Evolutionary conservation across 2,888 invertebrate species (phyloP).

Genomic region (Tenthredo mesomela): DNA sequence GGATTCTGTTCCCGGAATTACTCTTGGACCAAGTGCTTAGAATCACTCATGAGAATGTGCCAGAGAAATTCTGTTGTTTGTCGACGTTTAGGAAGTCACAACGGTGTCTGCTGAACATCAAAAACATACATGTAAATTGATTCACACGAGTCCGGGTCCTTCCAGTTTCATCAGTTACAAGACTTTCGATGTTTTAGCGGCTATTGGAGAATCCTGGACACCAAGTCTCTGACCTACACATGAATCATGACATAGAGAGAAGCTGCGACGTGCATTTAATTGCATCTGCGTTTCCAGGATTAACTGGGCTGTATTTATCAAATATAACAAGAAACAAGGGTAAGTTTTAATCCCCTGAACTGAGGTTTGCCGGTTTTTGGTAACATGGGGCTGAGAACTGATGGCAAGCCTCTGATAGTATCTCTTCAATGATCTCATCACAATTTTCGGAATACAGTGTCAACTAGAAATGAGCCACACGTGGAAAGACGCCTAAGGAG

Average conservation of each 20-base stretch:
- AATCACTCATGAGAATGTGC: background rate
- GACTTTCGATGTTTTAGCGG: background rate
- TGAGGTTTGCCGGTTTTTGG: background rate
- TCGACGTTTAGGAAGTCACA: background rate
- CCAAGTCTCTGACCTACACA: background rate
- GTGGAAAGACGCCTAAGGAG: background rate
- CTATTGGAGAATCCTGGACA: background rate
- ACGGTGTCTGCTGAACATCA: background rate
- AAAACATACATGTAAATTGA: background rate
- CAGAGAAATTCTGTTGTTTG: background rate
- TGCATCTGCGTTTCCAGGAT: constrained; percentile 1
- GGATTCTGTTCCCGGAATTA: background rate
- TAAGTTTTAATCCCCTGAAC: background rate
- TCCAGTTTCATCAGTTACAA: background rate
- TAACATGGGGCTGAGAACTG: background rate
- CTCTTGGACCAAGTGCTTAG: background rate
- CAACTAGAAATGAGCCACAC: background rate
- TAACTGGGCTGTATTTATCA: background rate
- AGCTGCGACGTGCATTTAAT: constrained; percentile 7
- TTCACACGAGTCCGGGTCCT: background rate
- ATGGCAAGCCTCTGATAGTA: background rate
- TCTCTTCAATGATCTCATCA: background rate
- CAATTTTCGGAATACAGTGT: background rate
- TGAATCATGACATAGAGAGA: constrained; percentile 1
- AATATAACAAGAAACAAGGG: background rate